A percentile compares a stretch with the other conserved stretches of the same genome.
Evolutionary conservation across 2,113 vertebrate genomes (phyloP).

Genomic region (Xiphorhynchus elegans): DNA sequence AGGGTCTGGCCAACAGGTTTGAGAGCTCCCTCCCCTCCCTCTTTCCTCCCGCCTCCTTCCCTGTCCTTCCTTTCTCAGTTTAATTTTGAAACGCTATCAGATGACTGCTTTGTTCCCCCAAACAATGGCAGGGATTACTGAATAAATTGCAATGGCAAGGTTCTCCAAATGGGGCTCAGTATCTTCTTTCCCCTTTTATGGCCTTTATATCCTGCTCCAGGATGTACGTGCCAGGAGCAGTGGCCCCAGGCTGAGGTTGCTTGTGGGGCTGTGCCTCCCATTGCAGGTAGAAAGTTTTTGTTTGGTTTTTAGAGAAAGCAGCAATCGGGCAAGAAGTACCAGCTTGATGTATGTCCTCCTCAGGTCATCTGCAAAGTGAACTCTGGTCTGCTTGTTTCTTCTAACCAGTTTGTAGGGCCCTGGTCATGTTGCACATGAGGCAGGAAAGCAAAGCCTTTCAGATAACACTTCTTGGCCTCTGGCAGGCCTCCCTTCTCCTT

Average conservation of each 20-base stretch:
- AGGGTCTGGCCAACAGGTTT: constrained; percentile 8
- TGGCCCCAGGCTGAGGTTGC: not conserved
- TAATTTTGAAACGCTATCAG: constrained; percentile 2
- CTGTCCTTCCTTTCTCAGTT: constrained; percentile 34
- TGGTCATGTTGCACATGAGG: rapidly evolving
- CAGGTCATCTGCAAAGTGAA: rapidly evolving
- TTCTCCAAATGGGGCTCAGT: not conserved
- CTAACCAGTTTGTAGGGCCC: not conserved
- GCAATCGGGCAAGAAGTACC: not conserved
- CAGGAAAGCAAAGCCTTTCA: not conserved
- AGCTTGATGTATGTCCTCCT: not conserved
- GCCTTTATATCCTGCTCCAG: not conserved
- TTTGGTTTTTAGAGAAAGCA: not conserved
- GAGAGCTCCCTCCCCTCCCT: not conserved
- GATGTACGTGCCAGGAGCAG: not conserved
- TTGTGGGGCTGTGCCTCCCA: rapidly evolving
- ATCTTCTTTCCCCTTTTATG: not conserved
- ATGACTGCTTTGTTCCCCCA: constrained; percentile 38
- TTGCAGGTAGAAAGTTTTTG: not conserved
- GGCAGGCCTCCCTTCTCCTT: not conserved
- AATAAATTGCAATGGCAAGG: not conserved
- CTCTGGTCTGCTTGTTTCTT: not conserved
- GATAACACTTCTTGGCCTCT: not conserved
- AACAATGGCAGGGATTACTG: constrained; percentile 18
- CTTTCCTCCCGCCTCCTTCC: not conserved